Evolutionary conservation across 2,797 vertebrate species (phyloP), one percentile per base, ranked within the genome.

Genomic region (Sciaenops ocellatus): DNA sequence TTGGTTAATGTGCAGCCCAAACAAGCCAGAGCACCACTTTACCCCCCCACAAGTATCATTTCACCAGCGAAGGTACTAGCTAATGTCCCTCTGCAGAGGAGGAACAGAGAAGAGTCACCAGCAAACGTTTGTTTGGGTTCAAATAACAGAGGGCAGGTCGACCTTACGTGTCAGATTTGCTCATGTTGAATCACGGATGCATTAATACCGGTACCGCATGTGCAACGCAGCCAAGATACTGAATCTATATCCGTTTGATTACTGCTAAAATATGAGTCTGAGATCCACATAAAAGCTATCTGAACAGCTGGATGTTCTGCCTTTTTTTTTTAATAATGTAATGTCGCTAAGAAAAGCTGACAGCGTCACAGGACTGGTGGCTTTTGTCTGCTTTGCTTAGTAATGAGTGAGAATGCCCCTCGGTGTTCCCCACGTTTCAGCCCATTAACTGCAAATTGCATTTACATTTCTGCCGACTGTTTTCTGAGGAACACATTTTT

Each of bases 71-170:
- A 13, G 72, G 52, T 73, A 34, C 66, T 38, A 38, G 8, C 54
- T 74, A 34, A 61, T 65, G 73, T 82, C 46, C 70, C 61, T 78
- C 68, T 20, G 52, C 73, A 56, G 70, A 65, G 57, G 62, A 50
- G 24, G 20, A 80, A 38, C 34, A 38, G 34, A 38, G 9, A 38
- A 38, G 34, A 38, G 87, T 89, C 88, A 92, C 90, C 91, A 91
- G 90, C 89, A 87, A 83, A 75, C 2, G 62, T 74, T 79, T 74
- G 70, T 86, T 77, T 71, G 47, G 24, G 73, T 44, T 69, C 57
- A 38, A 47, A 42, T 41, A 61, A 51, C 6, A 8, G 77, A 63
- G 3, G 17, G 50, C 13, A 7, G 28, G 7, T 47, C 0, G 69
- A 76, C 57, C 20, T 34, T 9, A 17, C 18, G 52, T 16, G 15